Evolutionary conservation across 2,797 vertebrate genomes (phyloP).

Genomic region (Pterois miles): DNA sequence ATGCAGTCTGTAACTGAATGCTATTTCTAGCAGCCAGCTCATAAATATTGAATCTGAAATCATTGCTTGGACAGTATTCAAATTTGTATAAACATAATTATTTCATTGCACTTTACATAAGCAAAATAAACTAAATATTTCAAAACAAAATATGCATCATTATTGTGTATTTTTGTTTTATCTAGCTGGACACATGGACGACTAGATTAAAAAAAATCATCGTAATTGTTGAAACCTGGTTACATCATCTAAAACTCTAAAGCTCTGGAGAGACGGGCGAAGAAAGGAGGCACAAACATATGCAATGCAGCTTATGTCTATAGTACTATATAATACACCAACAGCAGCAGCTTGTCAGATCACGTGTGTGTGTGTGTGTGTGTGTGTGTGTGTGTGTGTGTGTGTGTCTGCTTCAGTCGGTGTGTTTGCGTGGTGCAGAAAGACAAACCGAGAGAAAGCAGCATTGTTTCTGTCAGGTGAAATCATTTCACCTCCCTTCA

Average conservation of each 20-base stretch:
- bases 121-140: not conserved
- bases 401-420: not conserved
- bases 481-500: constrained; percentile 53
- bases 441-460: constrained; percentile 33
- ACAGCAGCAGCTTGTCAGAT: constrained; percentile 26
- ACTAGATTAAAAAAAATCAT: not conserved
- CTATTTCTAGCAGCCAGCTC: not conserved
- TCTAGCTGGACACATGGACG: not conserved
- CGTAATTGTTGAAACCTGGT: not conserved
- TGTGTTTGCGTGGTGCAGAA: constrained; percentile 14
- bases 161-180: not conserved
- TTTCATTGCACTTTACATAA: not conserved
- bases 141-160: not conserved
- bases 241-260: not conserved
- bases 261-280: constrained; percentile 42
- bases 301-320: constrained; percentile 16
- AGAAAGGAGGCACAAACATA: not conserved
- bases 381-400: not conserved
- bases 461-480: constrained; percentile 61
- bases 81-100: not conserved
- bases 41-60: not conserved
- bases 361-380: not conserved
- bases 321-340: not conserved
- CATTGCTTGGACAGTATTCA: not conserved
- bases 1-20: too few relatives aligned